Conservation (phyloP, 92 coral and sea anemone genomes). For the Galaxea fascicularis region DNA sequence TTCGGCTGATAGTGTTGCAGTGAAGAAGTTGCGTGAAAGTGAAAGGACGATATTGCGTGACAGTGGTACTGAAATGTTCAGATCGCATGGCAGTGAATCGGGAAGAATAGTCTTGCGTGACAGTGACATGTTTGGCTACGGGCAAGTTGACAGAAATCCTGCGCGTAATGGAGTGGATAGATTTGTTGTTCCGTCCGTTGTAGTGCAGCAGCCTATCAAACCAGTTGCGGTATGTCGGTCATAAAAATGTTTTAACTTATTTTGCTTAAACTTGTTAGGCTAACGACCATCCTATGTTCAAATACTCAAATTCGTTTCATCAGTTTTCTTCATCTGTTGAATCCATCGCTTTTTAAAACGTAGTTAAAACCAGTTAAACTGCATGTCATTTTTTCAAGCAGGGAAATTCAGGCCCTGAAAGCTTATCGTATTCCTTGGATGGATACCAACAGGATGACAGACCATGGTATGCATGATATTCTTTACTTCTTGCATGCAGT, state of each 20-base stretch:
- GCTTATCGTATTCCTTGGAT: conserved; percentile 6
- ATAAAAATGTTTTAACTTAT: background rate
- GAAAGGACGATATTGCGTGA: background rate
- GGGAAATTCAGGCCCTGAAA: conserved; percentile 4
- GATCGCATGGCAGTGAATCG: background rate
- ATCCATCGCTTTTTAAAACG: no score
- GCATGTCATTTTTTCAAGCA: background rate
- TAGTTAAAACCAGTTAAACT: no score
- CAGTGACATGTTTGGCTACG: background rate
- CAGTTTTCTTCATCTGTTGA: no score
- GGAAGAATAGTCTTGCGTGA: conserved; percentile 47
- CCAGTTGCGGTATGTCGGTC: conserved; percentile 16
- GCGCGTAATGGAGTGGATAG: background rate
- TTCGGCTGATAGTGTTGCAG: background rate
- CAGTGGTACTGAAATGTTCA: background rate
- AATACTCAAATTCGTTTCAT: no score
- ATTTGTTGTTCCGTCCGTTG: background rate
- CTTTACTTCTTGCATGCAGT: no score
- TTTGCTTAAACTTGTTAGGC: background rate
- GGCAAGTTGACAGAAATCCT: background rate
- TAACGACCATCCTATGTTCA: no score
- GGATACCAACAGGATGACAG: conserved; percentile 42
- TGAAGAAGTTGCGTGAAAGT: conserved; percentile 33
- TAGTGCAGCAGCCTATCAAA: background rate
- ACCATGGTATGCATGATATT: conserved; percentile 47